phyloP scores from a whole-genome alignment of 2,888 invertebrate genomes.

The Geotrupes spiniger region DNA sequence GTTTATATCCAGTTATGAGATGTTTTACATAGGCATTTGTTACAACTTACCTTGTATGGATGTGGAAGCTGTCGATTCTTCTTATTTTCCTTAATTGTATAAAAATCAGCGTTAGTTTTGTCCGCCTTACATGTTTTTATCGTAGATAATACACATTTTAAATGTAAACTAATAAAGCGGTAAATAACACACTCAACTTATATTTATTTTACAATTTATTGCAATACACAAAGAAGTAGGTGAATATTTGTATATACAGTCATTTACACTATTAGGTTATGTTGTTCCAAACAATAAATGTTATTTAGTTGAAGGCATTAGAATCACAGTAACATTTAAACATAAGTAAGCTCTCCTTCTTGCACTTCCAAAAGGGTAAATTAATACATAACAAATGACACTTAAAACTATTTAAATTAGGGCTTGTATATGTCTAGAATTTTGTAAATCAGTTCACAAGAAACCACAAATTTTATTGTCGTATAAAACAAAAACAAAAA shows the following conservation, averaged over 20 bases:
- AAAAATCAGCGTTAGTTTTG: too few species aligned
- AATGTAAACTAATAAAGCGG: too few species aligned
- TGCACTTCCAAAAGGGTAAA: conserved; percentile 5
- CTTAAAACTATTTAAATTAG: too few species aligned
- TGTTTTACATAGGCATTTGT: too few species aligned
- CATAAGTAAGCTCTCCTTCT: conserved; percentile 18
- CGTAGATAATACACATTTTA: too few species aligned
- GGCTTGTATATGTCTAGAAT: conserved; percentile 1
- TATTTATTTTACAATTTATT: conserved; percentile 30
- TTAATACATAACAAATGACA: conserved; percentile 1
- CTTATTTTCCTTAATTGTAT: too few species aligned
- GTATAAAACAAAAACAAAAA: not conserved
- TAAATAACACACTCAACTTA: conserved; percentile 1
- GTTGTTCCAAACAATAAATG: conserved; percentile 19
- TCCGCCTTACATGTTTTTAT: too few species aligned
- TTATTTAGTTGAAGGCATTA: conserved; percentile 42
- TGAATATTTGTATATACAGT: conserved; percentile 33
- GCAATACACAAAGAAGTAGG: conserved; percentile 38
- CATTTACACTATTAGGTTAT: conserved; percentile 25
- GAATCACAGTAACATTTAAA: conserved; percentile 43
- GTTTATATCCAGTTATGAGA: too few species aligned
- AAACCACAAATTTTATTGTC: not conserved
- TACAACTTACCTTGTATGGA: too few species aligned
- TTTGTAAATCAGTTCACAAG: too few species aligned
- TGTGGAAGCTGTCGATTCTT: too few species aligned